Conservation (phyloP, 2,797 vertebrate species). For the Urosaurus nigricauda region DNA sequence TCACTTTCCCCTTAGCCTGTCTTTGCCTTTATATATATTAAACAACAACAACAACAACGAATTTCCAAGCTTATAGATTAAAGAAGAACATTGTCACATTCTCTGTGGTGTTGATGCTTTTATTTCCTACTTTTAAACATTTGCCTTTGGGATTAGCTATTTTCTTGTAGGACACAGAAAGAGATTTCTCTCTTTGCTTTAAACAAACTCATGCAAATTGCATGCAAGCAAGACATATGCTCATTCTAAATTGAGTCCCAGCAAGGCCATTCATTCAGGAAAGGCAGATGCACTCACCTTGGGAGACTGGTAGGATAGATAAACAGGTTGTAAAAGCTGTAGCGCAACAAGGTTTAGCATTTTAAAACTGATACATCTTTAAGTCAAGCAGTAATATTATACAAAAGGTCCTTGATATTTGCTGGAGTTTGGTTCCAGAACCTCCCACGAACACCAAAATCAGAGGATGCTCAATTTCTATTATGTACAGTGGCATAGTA, state of each 20-base stretch:
- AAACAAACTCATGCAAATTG: not conserved
- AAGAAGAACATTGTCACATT: not conserved
- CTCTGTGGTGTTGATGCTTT: not conserved
- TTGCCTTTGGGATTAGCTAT: constrained; percentile 40
- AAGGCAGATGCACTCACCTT: not conserved
- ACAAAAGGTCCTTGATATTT: too few relatives aligned
- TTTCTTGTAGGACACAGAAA: constrained; percentile 6
- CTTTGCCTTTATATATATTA: constrained; percentile 23
- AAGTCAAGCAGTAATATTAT: not conserved
- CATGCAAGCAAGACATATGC: not conserved
- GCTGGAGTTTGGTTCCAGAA: too few relatives aligned
- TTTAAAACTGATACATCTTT: not conserved
- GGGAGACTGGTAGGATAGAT: not conserved
- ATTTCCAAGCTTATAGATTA: constrained; percentile 52
- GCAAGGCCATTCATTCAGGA: not conserved
- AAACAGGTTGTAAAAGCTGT: not conserved
- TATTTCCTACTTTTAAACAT: not conserved
- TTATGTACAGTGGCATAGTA: too few relatives aligned
- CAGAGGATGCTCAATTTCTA: too few relatives aligned
- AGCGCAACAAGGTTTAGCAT: not conserved
- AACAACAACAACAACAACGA: not conserved
- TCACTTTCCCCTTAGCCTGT: constrained; percentile 22
- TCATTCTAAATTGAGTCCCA: not conserved
- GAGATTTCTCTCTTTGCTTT: not conserved
- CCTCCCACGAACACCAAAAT: too few relatives aligned